Base-by-base conservation (phyloP, 2,797 vertebrate genomes). In the Halcyon badia region DNA sequence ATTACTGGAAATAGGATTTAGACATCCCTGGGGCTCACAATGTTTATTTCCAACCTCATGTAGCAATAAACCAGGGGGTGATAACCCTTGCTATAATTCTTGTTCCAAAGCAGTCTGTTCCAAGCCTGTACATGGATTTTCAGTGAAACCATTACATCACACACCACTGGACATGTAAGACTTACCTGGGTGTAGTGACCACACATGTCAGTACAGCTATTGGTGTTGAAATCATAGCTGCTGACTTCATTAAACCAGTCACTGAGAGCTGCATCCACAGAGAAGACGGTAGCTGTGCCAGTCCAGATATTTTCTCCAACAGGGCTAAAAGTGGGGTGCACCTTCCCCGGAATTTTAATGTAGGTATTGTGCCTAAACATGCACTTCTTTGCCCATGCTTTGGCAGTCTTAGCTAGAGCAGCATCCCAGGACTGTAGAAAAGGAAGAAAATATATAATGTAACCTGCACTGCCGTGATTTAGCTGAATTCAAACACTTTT, bases 301-400 rank as follows among this genome's bases (percentile, higher is more conserved):
- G 89, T 70, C 99, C 99, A 99, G 39, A 99, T 96, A 95, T 99
- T 99, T 97, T 99, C 99, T 77, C 99, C 99, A 17, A 99, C 93
- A 10, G 94, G 69, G 31, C 25, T 5, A 95, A 98, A 99, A 11
- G 9, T 86, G 18, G 98, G 98, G 75, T 99, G 98, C 85, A 97
- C 56, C 21, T 83, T 97, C 3, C 30, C 14, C 13, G 8, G 35
- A 0, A 96, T 22, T 31, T 85, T 8, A 54, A 98, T 97, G 80
- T 97, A 30, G 60, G 1, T 33, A 76, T 99, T 99, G 96, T 97
- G 98, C 7, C 90, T 0, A 94, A 97, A 98, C 21, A 71, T 9
- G 76, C 99, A 99, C 28, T 77, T 94, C 30, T 95, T 98, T 0
- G 98, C 98, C 99, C 98, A 99, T 0, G 97, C 98, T 95, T 96